A percentile compares a stretch with the other conserved stretches of the same genome.
Conservation (phyloP, 2,888 invertebrate genomes). For the Pammene fasciana region DNA sequence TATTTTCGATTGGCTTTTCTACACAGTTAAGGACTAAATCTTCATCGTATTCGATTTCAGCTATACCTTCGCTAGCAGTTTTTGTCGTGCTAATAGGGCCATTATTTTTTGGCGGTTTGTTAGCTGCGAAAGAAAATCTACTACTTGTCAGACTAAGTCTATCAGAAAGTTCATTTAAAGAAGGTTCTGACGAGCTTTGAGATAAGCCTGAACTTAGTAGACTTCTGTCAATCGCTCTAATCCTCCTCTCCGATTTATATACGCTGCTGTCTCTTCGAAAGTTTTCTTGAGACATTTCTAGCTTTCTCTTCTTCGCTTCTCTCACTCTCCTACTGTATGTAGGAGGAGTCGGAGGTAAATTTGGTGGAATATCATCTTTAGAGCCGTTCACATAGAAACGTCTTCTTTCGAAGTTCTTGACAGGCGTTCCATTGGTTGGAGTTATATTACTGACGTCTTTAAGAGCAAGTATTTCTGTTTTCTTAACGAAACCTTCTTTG, state of each 20-base stretch:
- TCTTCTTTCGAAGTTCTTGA: slow-evolving; percentile 64
- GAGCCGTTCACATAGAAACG: slow-evolving; percentile 61
- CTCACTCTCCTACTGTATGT: slow-evolving; percentile 77
- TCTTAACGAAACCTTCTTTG: slow-evolving; percentile 83
- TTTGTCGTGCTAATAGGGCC: slow-evolving; percentile 70
- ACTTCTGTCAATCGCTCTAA: slow-evolving; percentile 61
- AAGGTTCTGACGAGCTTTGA: slow-evolving; percentile 74
- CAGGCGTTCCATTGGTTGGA: slow-evolving; percentile 74
- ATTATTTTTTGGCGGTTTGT: slow-evolving; percentile 51
- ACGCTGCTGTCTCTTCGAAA: slow-evolving; percentile 68
- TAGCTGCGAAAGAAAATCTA: slow-evolving; percentile 61
- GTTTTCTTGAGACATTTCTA: slow-evolving; percentile 72
- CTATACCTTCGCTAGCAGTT: slow-evolving; percentile 77
- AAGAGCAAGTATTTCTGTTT: slow-evolving; percentile 76
- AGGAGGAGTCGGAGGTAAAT: slow-evolving; percentile 72
- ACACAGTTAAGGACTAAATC: slow-evolving; percentile 72
- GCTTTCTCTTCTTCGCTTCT: slow-evolving; percentile 76
- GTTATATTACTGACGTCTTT: slow-evolving; percentile 86
- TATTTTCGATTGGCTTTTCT: slow-evolving; percentile 65
- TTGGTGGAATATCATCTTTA: slow-evolving; percentile 67
- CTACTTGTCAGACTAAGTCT: slow-evolving; percentile 64
- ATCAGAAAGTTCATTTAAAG: slow-evolving; percentile 70
- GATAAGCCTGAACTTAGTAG: slow-evolving; percentile 60
- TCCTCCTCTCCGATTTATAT: slow-evolving; percentile 75
- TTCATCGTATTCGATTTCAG: slow-evolving; percentile 83